phyloP scores from a whole-genome alignment of 2,888 invertebrate species.

The Mesochorus sp. region DNA sequence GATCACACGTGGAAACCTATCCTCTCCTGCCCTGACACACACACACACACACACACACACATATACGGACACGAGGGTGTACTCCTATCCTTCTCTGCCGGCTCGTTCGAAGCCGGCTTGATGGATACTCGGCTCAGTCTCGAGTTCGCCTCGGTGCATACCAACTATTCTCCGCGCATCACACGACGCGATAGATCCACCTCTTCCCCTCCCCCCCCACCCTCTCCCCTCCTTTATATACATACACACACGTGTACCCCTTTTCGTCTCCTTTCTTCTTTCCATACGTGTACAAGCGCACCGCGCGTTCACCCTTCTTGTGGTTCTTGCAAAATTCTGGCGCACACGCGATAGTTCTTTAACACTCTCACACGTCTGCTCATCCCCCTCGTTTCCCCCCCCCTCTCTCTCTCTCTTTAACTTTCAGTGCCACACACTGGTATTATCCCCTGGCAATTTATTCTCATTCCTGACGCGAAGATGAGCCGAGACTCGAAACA shows the following conservation, averaged over 20 bases:
- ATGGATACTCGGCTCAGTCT: constrained; percentile 63
- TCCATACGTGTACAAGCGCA: neutral
- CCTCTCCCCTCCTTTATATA: neutral
- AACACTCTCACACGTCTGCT: neutral
- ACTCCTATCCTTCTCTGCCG: constrained; percentile 24
- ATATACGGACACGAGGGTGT: neutral
- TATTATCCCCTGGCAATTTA: constrained; percentile 29
- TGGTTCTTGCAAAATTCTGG: constrained; percentile 47
- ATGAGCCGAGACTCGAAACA: constrained; percentile 10
- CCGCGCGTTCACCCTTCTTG: constrained; percentile 25
- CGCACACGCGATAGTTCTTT: neutral
- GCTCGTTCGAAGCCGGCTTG: constrained; percentile 60
- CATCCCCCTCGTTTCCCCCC: no score
- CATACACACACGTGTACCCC: constrained; percentile 15
- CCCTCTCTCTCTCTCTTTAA: neutral
- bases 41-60: no score
- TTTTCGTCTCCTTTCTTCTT: constrained; percentile 46
- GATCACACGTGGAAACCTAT: constrained; percentile 36
- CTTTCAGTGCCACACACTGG: constrained; percentile 4
- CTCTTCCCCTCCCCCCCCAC: constrained; percentile 6
- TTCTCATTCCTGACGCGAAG: constrained; percentile 30
- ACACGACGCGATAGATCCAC: constrained; percentile 8
- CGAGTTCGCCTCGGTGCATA: constrained; percentile 60
- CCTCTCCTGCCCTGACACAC: no score
- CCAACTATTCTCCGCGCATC: constrained; percentile 52